Conservation (phyloP, 2,888 invertebrate genomes). For the Caenorhabditis afra region DNA sequence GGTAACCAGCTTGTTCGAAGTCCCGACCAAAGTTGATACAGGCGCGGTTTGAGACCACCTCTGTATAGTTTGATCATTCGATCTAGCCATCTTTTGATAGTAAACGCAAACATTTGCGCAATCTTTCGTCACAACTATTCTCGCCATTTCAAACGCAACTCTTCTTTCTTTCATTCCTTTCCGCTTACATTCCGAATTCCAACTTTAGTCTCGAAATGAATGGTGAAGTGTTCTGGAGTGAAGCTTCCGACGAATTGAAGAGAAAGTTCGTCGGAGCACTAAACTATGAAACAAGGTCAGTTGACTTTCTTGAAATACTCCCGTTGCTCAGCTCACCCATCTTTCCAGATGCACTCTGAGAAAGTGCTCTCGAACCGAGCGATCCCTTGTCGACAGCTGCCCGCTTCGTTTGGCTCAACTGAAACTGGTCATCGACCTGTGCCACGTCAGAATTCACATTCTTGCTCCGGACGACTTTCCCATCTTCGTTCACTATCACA, state of each 20-base stretch:
- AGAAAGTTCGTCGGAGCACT: neutral
- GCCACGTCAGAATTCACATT: conserved; percentile 6
- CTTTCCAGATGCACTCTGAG: conserved; percentile 1
- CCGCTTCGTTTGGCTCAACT: neutral
- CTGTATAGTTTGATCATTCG: no score
- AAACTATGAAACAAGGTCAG: conserved; percentile 7
- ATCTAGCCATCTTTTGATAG: no score
- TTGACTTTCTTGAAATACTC: neutral
- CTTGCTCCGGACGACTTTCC: neutral
- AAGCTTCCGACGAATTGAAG: neutral
- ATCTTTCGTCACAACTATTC: no score
- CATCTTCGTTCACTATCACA: neutral
- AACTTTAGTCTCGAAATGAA: neutral
- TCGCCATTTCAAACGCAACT: no score
- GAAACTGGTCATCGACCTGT: neutral
- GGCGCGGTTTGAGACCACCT: no score
- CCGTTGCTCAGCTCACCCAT: no score
- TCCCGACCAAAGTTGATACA: no score
- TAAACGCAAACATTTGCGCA: no score
- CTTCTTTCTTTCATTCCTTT: no score
- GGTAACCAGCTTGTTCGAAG: no score
- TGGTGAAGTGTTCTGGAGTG: neutral
- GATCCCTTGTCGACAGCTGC: neutral
- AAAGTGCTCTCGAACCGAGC: neutral
- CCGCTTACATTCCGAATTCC: no score